Percentiles rank a stretch among this genome's conserved stretches.
phyloP scores from a whole-genome alignment of 1,140 invertebrate genomes.

The Zaprionus inermis region DNA sequence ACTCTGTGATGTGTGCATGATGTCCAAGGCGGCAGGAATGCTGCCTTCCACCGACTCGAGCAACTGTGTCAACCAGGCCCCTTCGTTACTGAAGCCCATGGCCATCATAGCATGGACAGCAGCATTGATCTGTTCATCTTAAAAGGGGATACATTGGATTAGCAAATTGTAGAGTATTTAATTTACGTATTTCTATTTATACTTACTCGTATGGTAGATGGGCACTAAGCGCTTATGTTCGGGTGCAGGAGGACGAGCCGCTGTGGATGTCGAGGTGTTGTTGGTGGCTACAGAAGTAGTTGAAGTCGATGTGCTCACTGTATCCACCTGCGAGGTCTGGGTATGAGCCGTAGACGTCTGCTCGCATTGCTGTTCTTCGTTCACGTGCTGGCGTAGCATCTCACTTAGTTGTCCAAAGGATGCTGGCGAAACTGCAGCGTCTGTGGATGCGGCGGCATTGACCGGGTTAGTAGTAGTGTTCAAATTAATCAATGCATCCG shows the following conservation, averaged over 20 bases:
- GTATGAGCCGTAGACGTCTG: constrained; percentile 59
- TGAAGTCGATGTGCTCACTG: constrained; percentile 64
- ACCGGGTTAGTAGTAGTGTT: constrained; percentile 7
- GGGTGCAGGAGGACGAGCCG: constrained; percentile 35
- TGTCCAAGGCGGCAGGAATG: constrained; percentile 89
- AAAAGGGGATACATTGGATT: background rate
- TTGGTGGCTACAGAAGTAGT: constrained; percentile 59
- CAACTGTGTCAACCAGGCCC: constrained; percentile 85
- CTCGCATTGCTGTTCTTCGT: constrained; percentile 59
- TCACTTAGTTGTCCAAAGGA: constrained; percentile 57
- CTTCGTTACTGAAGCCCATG: constrained; percentile 93
- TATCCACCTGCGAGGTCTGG: constrained; percentile 59
- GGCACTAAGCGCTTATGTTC: constrained; percentile 56
- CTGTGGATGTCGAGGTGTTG: constrained; percentile 57
- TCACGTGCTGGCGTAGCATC: constrained; percentile 61
- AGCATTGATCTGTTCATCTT: constrained; percentile 86
- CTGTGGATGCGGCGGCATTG: constrained; percentile 5
- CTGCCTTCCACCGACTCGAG: constrained; percentile 87
- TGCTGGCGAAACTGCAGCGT: constrained; percentile 31
- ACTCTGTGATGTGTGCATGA: constrained; percentile 84
- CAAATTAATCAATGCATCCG: constrained; percentile 61
- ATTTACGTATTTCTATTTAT: no score
- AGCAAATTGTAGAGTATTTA: no score
- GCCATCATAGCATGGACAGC: constrained; percentile 89
- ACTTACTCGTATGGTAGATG: constrained; percentile 68